Evolutionary conservation across 2,113 vertebrate genomes (phyloP).

Genomic region (Ophthalmolycus amberensis): DNA sequence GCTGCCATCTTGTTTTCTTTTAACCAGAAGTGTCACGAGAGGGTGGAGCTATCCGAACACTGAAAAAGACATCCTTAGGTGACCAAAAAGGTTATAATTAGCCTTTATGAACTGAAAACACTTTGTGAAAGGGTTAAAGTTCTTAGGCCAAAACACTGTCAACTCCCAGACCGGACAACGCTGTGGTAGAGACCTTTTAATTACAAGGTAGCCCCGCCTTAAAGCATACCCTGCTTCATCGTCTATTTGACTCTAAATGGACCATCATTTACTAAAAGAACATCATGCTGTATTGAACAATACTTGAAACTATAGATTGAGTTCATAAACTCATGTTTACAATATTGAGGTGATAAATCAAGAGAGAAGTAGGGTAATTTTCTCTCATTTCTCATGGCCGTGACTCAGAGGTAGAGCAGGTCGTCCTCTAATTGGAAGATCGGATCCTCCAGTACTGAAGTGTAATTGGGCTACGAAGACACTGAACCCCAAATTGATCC

Average conservation of each 20-base stretch:
- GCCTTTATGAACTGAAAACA: too few relatives aligned
- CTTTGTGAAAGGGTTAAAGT: too few relatives aligned
- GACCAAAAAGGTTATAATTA: too few relatives aligned
- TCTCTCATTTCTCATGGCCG: neutral
- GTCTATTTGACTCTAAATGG: too few relatives aligned
- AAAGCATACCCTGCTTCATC: too few relatives aligned
- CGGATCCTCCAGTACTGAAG: neutral
- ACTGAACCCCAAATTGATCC: neutral
- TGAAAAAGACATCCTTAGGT: neutral
- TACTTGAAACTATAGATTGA: too few relatives aligned
- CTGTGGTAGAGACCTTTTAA: neutral
- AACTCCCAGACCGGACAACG: neutral
- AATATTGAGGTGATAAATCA: neutral
- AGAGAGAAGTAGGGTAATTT: neutral
- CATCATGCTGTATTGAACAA: too few relatives aligned
- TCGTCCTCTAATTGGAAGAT: neutral
- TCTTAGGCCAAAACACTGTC: neutral
- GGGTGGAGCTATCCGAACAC: neutral
- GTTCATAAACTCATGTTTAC: neutral
- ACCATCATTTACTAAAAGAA: too few relatives aligned
- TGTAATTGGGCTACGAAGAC: neutral
- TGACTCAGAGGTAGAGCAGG: neutral
- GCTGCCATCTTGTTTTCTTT: neutral
- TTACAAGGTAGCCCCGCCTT: neutral
- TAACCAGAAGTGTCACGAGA: too few relatives aligned